Evolutionary conservation across 1,140 invertebrate species (phyloP).

Genomic region (Maconellicoccus hirsutus): DNA sequence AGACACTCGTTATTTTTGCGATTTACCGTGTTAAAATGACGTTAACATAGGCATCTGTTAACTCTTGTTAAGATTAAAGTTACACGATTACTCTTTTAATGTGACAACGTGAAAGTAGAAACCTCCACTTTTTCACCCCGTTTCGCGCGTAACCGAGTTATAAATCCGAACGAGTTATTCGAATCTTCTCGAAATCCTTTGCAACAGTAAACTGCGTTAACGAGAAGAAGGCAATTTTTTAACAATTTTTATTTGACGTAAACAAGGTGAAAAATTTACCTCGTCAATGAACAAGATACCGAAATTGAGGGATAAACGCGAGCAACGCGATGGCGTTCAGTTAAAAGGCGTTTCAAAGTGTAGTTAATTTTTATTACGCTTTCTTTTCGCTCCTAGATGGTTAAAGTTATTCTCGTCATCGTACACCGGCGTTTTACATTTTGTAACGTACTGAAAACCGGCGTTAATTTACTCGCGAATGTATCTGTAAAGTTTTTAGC

Average conservation of each 20-base stretch:
- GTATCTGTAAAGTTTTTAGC: slow-evolving; percentile 1
- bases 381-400: neutral
- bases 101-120: neutral
- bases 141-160: neutral
- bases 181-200: neutral
- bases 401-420: neutral
- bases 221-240: neutral
- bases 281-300: no score
- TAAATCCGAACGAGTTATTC: neutral
- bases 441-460: neutral
- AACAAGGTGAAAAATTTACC: neutral
- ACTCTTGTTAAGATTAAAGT: neutral
- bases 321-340: neutral
- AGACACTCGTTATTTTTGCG: neutral
- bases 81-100: neutral
- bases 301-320: no score
- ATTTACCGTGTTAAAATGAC: slow-evolving; percentile 9
- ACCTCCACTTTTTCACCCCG: neutral
- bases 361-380: slow-evolving; percentile 1
- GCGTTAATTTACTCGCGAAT: neutral
- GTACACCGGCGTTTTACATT: neutral
- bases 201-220: neutral
- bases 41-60: slow-evolving; percentile 4
- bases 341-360: neutral
- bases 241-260: neutral